Percentiles rank a stretch among this genome's conserved stretches.
phyloP scores from a whole-genome alignment of 2,888 invertebrate species.

The Melinaea marsaeus region DNA sequence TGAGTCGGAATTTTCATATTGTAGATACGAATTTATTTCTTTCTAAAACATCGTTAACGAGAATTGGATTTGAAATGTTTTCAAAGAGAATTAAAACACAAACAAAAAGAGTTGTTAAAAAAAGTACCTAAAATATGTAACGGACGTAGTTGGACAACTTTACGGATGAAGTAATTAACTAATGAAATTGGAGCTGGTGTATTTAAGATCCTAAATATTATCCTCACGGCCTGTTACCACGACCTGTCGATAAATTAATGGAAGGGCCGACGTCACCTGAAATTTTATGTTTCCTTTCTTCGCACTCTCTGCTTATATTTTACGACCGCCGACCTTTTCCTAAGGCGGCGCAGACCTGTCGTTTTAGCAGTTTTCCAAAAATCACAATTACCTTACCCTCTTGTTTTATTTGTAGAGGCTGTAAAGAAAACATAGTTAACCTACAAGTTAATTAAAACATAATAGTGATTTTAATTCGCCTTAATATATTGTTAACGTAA shows the following conservation, averaged over 20 bases:
- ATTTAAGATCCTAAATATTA: slow-evolving; percentile 74
- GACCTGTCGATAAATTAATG: slow-evolving; percentile 76
- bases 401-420: slow-evolving; percentile 4
- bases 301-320: slow-evolving; percentile 55
- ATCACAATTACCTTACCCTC: slow-evolving; percentile 17
- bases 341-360: slow-evolving; percentile 28
- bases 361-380: slow-evolving; percentile 28
- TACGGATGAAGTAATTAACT: slow-evolving; percentile 57
- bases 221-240: slow-evolving; percentile 74
- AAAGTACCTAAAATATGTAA: too few species aligned
- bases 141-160: slow-evolving; percentile 7
- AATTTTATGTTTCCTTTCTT: slow-evolving; percentile 72
- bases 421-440: background rate
- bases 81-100: too few species aligned
- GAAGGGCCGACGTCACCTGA: slow-evolving; percentile 72
- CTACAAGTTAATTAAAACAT: background rate
- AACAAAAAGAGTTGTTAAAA: too few species aligned
- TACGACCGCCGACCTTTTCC: slow-evolving; percentile 46
- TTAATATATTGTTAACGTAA: too few species aligned
- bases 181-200: slow-evolving; percentile 65
- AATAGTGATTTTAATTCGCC: too few species aligned
- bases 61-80: too few species aligned
- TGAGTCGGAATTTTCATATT: too few species aligned
- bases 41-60: too few species aligned
- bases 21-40: too few species aligned